A percentile compares a stretch with the other conserved stretches of the same genome.
These are phyloP conservation scores for Paralvinella palmiformis DNA, from an alignment of 1,140 invertebrate genomes.

Conservation along the genomic window DNA sequence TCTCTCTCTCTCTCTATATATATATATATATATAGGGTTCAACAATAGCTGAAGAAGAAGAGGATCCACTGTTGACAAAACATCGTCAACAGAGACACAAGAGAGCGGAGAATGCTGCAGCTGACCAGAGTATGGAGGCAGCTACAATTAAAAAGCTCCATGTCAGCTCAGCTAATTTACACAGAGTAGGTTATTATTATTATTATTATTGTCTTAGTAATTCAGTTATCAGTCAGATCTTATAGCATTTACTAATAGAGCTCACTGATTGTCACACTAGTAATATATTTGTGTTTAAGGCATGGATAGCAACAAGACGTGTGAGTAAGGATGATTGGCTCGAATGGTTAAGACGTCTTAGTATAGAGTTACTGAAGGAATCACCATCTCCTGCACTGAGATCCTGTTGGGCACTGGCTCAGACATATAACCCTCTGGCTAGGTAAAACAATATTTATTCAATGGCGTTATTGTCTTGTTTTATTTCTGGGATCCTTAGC, in stretches of 20 bases:
- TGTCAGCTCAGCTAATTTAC: constrained; percentile 75
- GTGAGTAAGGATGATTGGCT: constrained; percentile 98
- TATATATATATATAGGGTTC: constrained; percentile 2
- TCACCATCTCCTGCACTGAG: constrained; percentile 88
- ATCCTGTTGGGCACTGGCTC: constrained; percentile 83
- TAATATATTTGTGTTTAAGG: no score
- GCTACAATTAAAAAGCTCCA: constrained; percentile 57
- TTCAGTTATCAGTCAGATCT: background rate
- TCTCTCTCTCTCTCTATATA: background rate
- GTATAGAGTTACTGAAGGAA: constrained; percentile 89
- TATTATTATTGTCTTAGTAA: background rate
- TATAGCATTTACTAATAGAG: no score
- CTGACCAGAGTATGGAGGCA: constrained; percentile 32
- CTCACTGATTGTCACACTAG: no score
- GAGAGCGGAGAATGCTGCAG: constrained; percentile 23
- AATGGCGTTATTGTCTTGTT: no score
- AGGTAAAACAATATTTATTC: constrained; percentile 51
- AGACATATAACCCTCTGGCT: constrained; percentile 87
- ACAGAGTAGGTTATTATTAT: constrained; percentile 53
- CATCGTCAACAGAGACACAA: constrained; percentile 28
- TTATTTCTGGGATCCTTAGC: no score
- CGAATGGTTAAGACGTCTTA: constrained; percentile 87
- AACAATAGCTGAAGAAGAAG: constrained; percentile 46
- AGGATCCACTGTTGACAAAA: constrained; percentile 42
- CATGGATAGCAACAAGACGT: constrained; percentile 80